Evolutionary conservation across 23 tunicate species (phyloP), one percentile per base, ranked within the genome.

Genomic region (Botrylloides violaceus): DNA sequence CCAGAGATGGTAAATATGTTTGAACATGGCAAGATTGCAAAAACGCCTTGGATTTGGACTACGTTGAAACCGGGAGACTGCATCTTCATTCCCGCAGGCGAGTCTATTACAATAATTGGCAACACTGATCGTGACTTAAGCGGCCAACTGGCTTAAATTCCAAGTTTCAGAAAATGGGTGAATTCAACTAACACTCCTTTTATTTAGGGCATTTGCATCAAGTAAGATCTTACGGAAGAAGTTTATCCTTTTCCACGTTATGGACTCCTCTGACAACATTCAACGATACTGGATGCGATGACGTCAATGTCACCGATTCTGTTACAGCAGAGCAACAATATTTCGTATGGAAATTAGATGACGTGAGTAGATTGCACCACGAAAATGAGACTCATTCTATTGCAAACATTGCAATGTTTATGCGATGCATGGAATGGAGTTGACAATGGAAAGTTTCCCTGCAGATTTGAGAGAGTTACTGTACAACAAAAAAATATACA

Each of bases 1-100:
- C 66, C 73, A 39, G 96, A 87, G 68, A 87, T 87, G 96, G 74
- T 87, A 39, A 87, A 87, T 58, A 72, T 81, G 79, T 87, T 66
- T 47, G 80, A 87, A 64, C 71, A 87, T 71, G 82, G 82, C 36
- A 76, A 81, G 58, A 80, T 87, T 6, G 81, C 88, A 28, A 87
- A 81, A 58, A 81, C 83, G 1, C 58, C 79, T 49, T 87, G 96
- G 96, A 81, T 35, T n/a, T 87, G 96, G 96, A 76, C 96, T 9
- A 87, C 96, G 0, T 64, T 87, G 79, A 76, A 80, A 76, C 96
- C 96, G 4, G 96, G 96, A 2, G 96, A 87, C 34, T 87, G 96
- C 50, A 81, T 87, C 28, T 87, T 87, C 49, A 87, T 87, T 23
- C 96, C 96, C 2, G 78, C 86, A 29, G 96, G 96, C 80, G n/a